Evolutionary conservation across 2,113 vertebrate species (phyloP).

Genomic region (Chiloscyllium plagiosum): DNA sequence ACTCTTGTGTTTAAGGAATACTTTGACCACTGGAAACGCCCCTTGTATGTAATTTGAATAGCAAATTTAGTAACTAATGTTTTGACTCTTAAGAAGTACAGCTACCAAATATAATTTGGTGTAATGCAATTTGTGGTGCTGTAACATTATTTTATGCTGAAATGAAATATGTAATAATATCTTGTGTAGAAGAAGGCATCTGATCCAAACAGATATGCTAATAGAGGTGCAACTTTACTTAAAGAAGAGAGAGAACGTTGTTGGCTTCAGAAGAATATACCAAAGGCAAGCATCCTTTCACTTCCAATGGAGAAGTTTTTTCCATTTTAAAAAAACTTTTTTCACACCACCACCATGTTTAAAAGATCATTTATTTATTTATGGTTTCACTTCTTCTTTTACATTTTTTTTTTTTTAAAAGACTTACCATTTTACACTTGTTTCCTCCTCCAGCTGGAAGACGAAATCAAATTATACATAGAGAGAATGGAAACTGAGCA

Average conservation of each 20-base stretch:
- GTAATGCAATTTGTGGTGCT: background rate
- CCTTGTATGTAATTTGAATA: background rate
- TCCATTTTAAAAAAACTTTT: background rate
- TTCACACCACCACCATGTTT: too few species aligned
- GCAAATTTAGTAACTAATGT: background rate
- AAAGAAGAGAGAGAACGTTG: slow-evolving; percentile 53
- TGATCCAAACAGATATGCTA: slow-evolving; percentile 55
- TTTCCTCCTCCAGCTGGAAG: background rate
- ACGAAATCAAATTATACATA: slow-evolving; percentile 1
- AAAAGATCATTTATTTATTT: background rate
- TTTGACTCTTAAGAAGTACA: background rate
- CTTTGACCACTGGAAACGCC: background rate
- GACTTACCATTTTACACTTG: too few species aligned
- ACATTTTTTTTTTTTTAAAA: background rate
- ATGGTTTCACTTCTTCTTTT: background rate
- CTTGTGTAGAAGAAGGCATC: slow-evolving; percentile 52
- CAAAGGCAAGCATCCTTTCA: slow-evolving; percentile 45
- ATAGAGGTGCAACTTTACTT: slow-evolving; percentile 55
- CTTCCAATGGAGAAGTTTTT: background rate
- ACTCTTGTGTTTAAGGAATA: background rate
- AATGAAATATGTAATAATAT: too few species aligned
- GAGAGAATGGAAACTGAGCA: slow-evolving; percentile 11
- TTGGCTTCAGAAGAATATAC: slow-evolving; percentile 53
- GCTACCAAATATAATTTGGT: background rate
- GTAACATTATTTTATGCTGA: background rate